These are phyloP conservation scores for Steinernema hermaphroditum DNA, from an alignment of 2,888 invertebrate species.

Conservation along the genomic window DNA sequence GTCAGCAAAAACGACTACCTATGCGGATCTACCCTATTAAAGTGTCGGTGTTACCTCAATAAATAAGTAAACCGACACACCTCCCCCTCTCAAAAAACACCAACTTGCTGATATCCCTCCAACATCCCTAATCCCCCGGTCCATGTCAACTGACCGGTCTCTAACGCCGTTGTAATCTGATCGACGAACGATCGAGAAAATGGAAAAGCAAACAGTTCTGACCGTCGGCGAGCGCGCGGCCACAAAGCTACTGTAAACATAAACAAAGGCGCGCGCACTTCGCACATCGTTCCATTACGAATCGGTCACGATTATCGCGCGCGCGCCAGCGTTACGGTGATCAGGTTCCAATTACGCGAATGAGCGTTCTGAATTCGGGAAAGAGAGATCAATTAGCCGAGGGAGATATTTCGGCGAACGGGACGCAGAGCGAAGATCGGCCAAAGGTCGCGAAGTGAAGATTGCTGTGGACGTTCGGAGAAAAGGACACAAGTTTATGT, in stretches of 20 bases:
- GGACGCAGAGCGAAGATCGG: too few species aligned
- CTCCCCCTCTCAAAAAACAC: too few species aligned
- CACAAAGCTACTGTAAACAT: constrained; percentile 21
- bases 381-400: too few species aligned
- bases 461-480: too few species aligned
- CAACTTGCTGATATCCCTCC: background rate
- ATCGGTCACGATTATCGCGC: constrained; percentile 21
- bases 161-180: background rate
- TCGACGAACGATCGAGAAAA: background rate
- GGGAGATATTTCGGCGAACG: too few species aligned
- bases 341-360: background rate
- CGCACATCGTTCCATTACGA: constrained; percentile 13
- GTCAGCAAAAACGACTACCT: too few species aligned
- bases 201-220: background rate
- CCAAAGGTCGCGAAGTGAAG: too few species aligned
- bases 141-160: background rate
- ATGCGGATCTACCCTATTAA: too few species aligned
- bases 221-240: background rate
- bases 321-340: background rate
- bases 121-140: background rate
- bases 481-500: too few species aligned
- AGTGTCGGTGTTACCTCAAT: too few species aligned
- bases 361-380: too few species aligned
- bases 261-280: background rate
- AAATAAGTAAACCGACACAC: too few species aligned